These are phyloP conservation scores for Nannospalax galili DNA, from an alignment of 2,113 vertebrate genomes.

Conservation along the genomic window DNA sequence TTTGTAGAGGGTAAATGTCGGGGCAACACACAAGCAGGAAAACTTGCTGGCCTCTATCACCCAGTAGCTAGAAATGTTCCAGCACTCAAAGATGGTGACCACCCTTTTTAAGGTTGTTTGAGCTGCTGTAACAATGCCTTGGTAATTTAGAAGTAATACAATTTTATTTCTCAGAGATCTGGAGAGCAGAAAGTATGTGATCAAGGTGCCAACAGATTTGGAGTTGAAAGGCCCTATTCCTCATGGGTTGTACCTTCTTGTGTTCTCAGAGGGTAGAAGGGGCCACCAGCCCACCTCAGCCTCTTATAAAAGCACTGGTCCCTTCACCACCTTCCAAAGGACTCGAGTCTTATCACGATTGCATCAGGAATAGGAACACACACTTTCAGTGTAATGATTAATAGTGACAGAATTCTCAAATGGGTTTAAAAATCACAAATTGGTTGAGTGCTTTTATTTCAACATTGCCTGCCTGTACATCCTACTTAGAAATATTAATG, in stretches of 20 bases:
- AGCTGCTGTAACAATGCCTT: not conserved
- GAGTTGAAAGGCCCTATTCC: not conserved
- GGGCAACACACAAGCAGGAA: no score
- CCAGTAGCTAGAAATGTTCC: not conserved
- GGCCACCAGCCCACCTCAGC: not conserved
- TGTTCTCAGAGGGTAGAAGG: not conserved
- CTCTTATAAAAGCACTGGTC: not conserved
- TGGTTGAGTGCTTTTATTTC: not conserved
- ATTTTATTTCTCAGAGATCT: not conserved
- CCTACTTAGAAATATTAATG: not conserved
- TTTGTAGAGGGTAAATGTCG: not conserved
- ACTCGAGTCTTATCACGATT: not conserved
- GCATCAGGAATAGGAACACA: no score
- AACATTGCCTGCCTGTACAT: not conserved
- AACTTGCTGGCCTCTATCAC: no score
- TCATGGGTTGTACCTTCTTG: not conserved
- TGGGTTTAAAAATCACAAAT: conserved; percentile 3
- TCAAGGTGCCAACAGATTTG: not conserved
- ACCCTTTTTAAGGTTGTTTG: not conserved
- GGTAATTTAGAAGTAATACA: not conserved
- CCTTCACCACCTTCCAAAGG: not conserved
- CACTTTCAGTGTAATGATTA: not conserved
- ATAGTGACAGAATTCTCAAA: conserved; percentile 21
- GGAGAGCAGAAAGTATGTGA: not conserved
- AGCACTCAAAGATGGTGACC: not conserved